A percentile compares a stretch with the other conserved stretches of the same genome.
Conservation (phyloP, 1,140 invertebrate genomes). For the Megalopta genalis region DNA sequence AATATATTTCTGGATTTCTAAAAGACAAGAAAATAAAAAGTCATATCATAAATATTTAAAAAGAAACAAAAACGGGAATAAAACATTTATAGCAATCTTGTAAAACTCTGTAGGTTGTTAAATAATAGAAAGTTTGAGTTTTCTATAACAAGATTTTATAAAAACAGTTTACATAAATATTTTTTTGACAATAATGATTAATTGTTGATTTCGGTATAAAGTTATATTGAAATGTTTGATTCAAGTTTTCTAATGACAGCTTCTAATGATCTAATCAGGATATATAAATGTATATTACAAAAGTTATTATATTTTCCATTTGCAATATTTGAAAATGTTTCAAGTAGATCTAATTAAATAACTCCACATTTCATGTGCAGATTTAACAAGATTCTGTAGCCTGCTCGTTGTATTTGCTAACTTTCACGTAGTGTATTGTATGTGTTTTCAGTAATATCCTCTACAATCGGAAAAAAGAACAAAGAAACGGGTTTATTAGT, state of each 20-base stretch:
- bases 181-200: too few species aligned
- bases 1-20: constrained; percentile 74
- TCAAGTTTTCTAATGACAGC: background rate
- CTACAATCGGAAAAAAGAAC: background rate
- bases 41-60: background rate
- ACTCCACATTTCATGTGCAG: background rate
- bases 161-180: background rate
- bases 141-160: background rate
- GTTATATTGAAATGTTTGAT: background rate
- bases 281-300: background rate
- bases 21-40: constrained; percentile 26
- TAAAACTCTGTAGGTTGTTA: too few species aligned
- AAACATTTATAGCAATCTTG: background rate
- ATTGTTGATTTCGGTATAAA: too few species aligned
- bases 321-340: background rate
- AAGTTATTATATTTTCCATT: background rate
- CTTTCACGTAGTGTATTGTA: constrained; percentile 13
- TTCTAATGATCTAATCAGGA: background rate
- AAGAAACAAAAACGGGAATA: background rate
- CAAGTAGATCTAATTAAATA: background rate
- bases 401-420: background rate
- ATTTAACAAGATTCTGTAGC: background rate
- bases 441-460: constrained; percentile 9
- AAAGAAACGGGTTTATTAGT: background rate
- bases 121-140: too few species aligned